Evolutionary conservation across 92 coral and sea anemone species (phyloP), one percentile per base, ranked within the genome.

Genomic region (Bergia puertoricense): DNA sequence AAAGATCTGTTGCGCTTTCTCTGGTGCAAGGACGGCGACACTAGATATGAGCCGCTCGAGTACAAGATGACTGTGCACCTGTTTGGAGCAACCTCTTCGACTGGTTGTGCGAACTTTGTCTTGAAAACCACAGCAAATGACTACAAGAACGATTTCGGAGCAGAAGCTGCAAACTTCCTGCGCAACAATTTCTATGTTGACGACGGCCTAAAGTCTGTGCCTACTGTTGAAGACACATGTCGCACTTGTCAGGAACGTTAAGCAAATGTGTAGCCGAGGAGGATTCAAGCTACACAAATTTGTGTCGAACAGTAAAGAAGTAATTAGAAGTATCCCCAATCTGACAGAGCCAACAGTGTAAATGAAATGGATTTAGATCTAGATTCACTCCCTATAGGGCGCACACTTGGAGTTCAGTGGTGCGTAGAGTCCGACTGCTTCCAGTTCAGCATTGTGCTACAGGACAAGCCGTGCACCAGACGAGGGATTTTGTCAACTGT

Each of bases 61-160:
- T 77, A 85, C 48, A n/a, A 43, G 0, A 81, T 81, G 80, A 77
- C 91, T 7, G 50, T 62, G 0, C 96, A 89, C 87, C 48, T 91
- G 66, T 91, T 93, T 45, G 92, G 90, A 8, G 94, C 96, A 7
- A 80, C 93, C 0, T 93, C 91, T 1, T 91, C 93, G 8, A 92
- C 92, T 0, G 89, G 95, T 2, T 91, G 94, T 48, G 88, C 94
- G 9, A 93, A 93, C 76, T 93, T 85, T 43, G 92, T 88, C 3
- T 79, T 93, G 36, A 93, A 93, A 42, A 11, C 92, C 8, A 75
- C 92, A 1, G 92, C 91, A 0, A 80, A 91, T 36, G 94, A 93
- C 41, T 6, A 51, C 44, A 91, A 93, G 74, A 36, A 23, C 0
- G 89, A 77, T 59, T 74, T 85, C 65, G 92, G 94, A 10, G 3